These are phyloP conservation scores for Microtus richardsoni DNA, from an alignment of 2,113 vertebrate species.

Conservation along the genomic window DNA sequence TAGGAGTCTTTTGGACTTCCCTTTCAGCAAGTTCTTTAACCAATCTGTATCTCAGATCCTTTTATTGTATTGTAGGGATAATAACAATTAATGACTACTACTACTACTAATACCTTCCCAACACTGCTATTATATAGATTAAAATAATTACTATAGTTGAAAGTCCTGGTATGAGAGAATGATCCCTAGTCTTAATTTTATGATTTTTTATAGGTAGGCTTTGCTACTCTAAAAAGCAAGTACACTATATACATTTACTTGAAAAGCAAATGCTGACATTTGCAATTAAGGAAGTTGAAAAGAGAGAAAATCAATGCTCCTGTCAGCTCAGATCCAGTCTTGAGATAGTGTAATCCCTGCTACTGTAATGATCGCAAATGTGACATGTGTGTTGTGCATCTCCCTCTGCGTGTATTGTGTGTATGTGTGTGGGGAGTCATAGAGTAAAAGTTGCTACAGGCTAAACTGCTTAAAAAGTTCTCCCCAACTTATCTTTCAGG, in stretches of 20 bases:
- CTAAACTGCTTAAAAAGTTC: background rate
- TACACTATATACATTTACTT: background rate
- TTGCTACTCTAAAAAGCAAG: background rate
- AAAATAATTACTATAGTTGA: slow-evolving; percentile 21
- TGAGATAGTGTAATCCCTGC: background rate
- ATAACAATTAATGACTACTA: background rate
- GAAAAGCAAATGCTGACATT: background rate
- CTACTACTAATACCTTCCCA: background rate
- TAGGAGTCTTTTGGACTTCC: background rate
- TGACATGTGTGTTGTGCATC: background rate
- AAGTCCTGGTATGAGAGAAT: background rate
- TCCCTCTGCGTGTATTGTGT: background rate
- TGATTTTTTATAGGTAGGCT: background rate
- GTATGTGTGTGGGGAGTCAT: background rate
- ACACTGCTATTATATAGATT: background rate
- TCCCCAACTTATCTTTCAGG: slow-evolving; percentile 25
- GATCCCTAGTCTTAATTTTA: background rate
- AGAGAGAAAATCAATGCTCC: slow-evolving; percentile 31
- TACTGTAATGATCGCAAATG: slow-evolving; percentile 2
- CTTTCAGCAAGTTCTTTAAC: background rate
- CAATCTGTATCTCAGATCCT: background rate
- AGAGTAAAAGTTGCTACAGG: slow-evolving; percentile 49
- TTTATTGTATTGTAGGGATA: background rate
- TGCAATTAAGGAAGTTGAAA: slow-evolving; percentile 32
- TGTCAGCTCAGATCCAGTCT: background rate